Percentiles rank a stretch among this genome's conserved stretches.
phyloP scores from a whole-genome alignment of 1,140 invertebrate species.

The Drosophila kurseongensis region DNA sequence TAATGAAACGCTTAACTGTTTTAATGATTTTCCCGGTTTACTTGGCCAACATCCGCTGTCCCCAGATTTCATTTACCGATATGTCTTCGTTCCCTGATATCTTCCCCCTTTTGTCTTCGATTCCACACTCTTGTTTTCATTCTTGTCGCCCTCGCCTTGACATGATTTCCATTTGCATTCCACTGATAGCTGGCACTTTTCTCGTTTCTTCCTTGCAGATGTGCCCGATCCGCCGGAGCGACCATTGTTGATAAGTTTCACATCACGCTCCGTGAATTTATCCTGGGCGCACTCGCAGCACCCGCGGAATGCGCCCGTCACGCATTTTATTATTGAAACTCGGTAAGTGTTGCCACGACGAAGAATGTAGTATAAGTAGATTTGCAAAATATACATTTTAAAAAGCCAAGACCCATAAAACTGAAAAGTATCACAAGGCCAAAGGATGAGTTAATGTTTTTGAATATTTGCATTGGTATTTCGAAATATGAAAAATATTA shows the following conservation, averaged over 20 bases:
- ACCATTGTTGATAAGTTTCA: conserved; percentile 90
- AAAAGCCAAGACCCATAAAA: neutral
- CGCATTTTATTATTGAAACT: conserved; percentile 90
- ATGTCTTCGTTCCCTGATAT: conserved; percentile 35
- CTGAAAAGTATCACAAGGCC: neutral
- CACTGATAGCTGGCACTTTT: conserved; percentile 63
- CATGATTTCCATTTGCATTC: conserved; percentile 70
- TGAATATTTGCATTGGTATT: too few species aligned
- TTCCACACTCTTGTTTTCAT: conserved; percentile 39
- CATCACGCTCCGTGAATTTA: conserved; percentile 90
- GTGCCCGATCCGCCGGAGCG: conserved; percentile 90
- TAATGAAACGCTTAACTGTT: conserved; percentile 59
- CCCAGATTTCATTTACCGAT: conserved; percentile 58
- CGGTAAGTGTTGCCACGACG: conserved; percentile 86
- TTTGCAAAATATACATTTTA: neutral
- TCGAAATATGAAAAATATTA: too few species aligned
- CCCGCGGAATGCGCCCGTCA: conserved; percentile 89
- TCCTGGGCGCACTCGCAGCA: conserved; percentile 91
- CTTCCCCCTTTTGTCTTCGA: conserved; percentile 10
- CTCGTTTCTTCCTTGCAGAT: conserved; percentile 85
- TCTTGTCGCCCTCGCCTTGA: conserved; percentile 45
- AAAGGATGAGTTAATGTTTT: neutral
- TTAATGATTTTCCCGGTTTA: conserved; percentile 78
- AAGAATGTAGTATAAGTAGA: neutral
- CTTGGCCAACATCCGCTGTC: conserved; percentile 29